A percentile compares a stretch with the other conserved stretches of the same genome.
Conservation (phyloP, 2,113 vertebrate genomes). For the Mixornis gularis region DNA sequence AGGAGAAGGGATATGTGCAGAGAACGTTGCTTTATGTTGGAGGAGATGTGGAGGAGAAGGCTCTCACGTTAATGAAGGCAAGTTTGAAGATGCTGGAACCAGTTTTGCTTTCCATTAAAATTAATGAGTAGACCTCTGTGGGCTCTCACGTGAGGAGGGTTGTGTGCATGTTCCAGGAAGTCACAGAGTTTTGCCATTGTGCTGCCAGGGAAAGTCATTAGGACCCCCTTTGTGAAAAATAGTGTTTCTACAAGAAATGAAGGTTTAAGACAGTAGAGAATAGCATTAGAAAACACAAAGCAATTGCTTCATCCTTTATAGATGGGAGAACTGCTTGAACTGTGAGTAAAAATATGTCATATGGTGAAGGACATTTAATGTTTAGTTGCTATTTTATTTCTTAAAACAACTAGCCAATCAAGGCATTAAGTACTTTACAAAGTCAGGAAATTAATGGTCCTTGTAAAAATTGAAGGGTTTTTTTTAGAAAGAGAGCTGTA, state of each 20-base stretch:
- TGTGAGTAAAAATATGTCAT: neutral
- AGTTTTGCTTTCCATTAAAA: slow-evolving; percentile 53
- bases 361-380: neutral
- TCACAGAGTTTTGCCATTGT: neutral
- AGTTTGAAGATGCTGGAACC: neutral
- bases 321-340: neutral
- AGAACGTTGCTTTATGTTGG: neutral
- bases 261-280: neutral
- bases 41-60: neutral
- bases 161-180: neutral
- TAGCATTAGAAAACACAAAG: neutral
- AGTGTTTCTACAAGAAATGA: neutral
- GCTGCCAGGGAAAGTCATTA: slow-evolving; percentile 28
- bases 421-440: slow-evolving; percentile 5
- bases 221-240: slow-evolving; percentile 12
- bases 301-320: neutral
- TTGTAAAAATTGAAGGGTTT: slow-evolving; percentile 13
- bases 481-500: slow-evolving; percentile 15
- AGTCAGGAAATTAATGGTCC: slow-evolving; percentile 38
- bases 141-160: neutral
- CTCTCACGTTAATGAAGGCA: neutral
- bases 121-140: slow-evolving; percentile 34
- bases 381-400: slow-evolving; percentile 22
- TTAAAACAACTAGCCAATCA: neutral
- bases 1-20: neutral